These are phyloP conservation scores for Palythoa heliodiscus DNA, from an alignment of 92 coral and sea anemone genomes.

Conservation along the genomic window DNA sequence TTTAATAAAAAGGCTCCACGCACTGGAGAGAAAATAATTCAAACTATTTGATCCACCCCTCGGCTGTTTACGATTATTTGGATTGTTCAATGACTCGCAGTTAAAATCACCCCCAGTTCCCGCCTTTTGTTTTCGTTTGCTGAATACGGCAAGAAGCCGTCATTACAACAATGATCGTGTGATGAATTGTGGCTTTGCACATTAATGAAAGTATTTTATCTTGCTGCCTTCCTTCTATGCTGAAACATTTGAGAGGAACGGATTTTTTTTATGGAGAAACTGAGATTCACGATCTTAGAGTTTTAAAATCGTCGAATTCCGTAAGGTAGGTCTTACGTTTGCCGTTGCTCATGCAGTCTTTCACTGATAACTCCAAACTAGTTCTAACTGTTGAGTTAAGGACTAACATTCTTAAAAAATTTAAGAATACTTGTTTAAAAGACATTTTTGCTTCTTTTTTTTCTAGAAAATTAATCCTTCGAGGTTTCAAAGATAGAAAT, in stretches of 20 bases:
- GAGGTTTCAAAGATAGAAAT: neutral
- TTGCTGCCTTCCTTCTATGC: neutral
- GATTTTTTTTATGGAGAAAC: neutral
- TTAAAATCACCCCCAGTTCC: conserved; percentile 35
- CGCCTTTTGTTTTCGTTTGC: conserved; percentile 30
- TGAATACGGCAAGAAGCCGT: neutral
- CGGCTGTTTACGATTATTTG: conserved; percentile 41
- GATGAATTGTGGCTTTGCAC: conserved; percentile 17
- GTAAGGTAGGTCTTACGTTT: neutral
- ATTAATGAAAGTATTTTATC: neutral
- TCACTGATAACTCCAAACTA: neutral
- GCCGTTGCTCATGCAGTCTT: neutral
- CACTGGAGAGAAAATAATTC: conserved; percentile 21
- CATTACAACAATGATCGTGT: conserved; percentile 3
- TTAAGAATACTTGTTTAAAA: neutral
- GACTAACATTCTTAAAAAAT: neutral
- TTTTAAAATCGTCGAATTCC: neutral
- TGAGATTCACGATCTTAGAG: neutral
- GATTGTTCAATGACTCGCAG: conserved; percentile 29
- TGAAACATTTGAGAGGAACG: neutral
- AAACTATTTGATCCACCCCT: conserved; percentile 45
- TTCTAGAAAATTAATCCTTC: neutral
- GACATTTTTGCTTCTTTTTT: neutral
- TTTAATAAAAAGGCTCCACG: conserved; percentile 27
- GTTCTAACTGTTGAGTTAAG: neutral